Percentiles rank a stretch among this genome's conserved stretches.
These are phyloP conservation scores for Perognathus longimembris DNA, from an alignment of 2,113 vertebrate species.

Conservation along the genomic window DNA sequence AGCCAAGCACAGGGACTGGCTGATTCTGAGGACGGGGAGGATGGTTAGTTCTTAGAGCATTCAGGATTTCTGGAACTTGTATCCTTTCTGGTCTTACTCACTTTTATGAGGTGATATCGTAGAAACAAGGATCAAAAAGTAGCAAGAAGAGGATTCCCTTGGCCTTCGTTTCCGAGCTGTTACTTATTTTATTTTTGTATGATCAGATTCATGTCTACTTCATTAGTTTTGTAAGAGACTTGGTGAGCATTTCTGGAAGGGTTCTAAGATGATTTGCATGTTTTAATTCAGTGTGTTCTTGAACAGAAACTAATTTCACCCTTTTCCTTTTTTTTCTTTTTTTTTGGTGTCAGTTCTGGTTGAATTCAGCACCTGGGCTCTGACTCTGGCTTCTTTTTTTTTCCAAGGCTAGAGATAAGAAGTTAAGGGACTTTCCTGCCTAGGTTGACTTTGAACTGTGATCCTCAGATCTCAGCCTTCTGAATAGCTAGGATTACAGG, in stretches of 20 bases:
- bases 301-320: background rate
- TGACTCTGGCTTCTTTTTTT: too few relatives aligned
- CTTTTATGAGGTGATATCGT: background rate
- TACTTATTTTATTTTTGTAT: background rate
- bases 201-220: background rate
- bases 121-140: background rate
- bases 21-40: background rate
- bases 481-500: too few relatives aligned
- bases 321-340: too few relatives aligned
- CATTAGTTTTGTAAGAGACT: background rate
- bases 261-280: background rate
- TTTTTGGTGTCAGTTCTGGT: too few relatives aligned
- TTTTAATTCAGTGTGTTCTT: background rate
- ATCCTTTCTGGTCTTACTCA: constrained; percentile 11
- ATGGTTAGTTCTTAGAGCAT: background rate
- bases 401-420: too few relatives aligned
- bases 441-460: too few relatives aligned
- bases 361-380: too few relatives aligned
- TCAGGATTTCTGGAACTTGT: background rate
- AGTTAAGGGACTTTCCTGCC: too few relatives aligned
- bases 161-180: background rate
- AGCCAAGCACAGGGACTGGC: background rate
- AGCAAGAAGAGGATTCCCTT: background rate
- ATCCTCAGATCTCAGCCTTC: too few relatives aligned
- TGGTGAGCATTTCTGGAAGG: background rate